Evolutionary conservation across 2,797 vertebrate species (phyloP), one percentile per base, ranked within the genome.

Genomic region (Lagothrix lagotricha): DNA sequence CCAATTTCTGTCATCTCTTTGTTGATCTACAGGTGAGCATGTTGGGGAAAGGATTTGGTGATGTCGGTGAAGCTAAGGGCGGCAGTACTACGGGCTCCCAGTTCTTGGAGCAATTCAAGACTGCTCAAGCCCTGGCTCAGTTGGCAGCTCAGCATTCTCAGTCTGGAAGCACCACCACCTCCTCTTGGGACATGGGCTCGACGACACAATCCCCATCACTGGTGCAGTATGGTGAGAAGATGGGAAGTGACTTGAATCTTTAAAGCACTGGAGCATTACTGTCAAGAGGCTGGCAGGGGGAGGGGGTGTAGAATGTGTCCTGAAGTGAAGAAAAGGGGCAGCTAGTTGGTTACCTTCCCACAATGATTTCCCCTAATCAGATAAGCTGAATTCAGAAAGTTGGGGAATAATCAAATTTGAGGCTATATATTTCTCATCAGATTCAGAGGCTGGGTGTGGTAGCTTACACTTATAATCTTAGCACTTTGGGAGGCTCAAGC

Each of bases 71-170:
- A 90, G 99, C 99, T 95, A 99, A 99, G 98, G 99, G 98, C 90
- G 98, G 99, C 81, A 99, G 98, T 88, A 99, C 99, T 93, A 99
- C 99, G 3, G 99, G 99, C 6, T 99, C 99, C 0, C 99, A 99
- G 98, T 99, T 99, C 98, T 98, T 99, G 98, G 99, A 99, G 99
- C 99, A 99, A 98, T 99, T 99, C 98, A 99, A 99, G 99, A 99
- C 99, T 0, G 99, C 99, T 20, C 99, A 99, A 99, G 99, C 99
- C 0, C 98, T 99, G 98, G 99, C 99, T 76, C 99, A 99, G 98
- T 98, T 99, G 98, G 99, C 99, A 12, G 99, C 99, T 79, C 99
- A 99, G 98, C 99, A 99, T 97, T 99, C 99, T 94, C 99, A 99
- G 98, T 98, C 99, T 6, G 98, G 98, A 93, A 98, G 97, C 92